A percentile compares a stretch with the other conserved stretches of the same genome.
These are phyloP conservation scores for Leptinotarsa juncta DNA, from an alignment of 2,888 invertebrate species.

Conservation along the genomic window DNA sequence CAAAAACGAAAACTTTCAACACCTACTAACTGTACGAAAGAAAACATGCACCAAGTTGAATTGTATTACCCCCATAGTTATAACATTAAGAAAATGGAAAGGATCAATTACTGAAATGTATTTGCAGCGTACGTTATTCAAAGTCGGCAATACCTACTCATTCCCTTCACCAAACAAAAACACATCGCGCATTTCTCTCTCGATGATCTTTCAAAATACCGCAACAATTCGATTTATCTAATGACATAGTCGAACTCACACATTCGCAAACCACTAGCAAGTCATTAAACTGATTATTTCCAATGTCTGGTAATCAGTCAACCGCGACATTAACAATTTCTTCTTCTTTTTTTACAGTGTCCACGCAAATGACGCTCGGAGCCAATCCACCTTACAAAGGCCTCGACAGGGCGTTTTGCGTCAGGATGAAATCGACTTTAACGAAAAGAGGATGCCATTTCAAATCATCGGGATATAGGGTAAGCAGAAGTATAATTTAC, in stretches of 20 bases:
- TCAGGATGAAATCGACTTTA: constrained; percentile 97
- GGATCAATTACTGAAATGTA: background rate
- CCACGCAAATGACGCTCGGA: constrained; percentile 84
- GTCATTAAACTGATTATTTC: constrained; percentile 29
- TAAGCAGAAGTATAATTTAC: constrained; percentile 61
- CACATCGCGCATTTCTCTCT: constrained; percentile 9
- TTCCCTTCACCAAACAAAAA: constrained; percentile 11
- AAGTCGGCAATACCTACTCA: background rate
- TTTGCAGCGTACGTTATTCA: background rate
- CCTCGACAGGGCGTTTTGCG: constrained; percentile 91
- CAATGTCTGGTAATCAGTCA: constrained; percentile 24
- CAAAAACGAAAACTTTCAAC: too few relatives aligned
- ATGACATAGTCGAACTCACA: constrained; percentile 14
- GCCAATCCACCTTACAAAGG: constrained; percentile 78
- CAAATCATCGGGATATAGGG: constrained; percentile 95
- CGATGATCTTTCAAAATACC: constrained; percentile 15
- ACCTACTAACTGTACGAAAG: too few relatives aligned
- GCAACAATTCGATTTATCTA: constrained; percentile 21
- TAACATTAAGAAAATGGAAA: too few relatives aligned
- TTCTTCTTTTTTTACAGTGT: constrained; percentile 71
- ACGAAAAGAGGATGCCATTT: constrained; percentile 98
- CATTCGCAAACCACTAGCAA: constrained; percentile 23
- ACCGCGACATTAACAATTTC: constrained; percentile 29
- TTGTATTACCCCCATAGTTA: too few relatives aligned
- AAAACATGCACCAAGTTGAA: too few relatives aligned